Conservation (phyloP, 2,113 vertebrate species). For the Dipodomys merriami region DNA sequence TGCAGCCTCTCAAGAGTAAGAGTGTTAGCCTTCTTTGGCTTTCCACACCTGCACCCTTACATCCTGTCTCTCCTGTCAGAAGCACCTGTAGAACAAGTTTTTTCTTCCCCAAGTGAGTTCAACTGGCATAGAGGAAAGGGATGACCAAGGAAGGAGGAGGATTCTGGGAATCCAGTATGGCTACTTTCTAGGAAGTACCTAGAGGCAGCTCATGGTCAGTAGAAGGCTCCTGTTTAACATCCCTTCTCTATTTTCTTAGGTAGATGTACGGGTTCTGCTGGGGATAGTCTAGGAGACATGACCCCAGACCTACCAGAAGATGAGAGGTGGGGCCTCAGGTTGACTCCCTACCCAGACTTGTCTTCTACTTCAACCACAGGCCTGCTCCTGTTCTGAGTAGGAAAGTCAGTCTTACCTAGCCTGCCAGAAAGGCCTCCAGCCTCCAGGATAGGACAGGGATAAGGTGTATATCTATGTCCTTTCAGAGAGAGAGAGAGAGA, state of each 20-base stretch:
- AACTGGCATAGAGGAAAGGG: neutral
- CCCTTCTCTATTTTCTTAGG: neutral
- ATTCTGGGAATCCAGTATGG: neutral
- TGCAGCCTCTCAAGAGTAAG: neutral
- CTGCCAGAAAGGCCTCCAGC: neutral
- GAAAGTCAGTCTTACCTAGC: slow-evolving; percentile 7
- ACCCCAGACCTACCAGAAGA: neutral
- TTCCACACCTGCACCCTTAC: neutral
- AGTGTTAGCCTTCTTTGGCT: neutral
- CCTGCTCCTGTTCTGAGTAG: neutral
- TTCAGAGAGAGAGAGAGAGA: neutral
- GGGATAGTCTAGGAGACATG: neutral
- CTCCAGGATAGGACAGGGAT: neutral
- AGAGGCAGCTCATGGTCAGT: neutral
- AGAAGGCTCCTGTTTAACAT: neutral
- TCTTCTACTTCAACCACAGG: neutral
- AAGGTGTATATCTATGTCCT: neutral
- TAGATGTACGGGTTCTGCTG: neutral
- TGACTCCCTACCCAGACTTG: neutral
- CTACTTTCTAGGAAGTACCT: neutral
- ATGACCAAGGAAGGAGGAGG: neutral
- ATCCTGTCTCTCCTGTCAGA: neutral
- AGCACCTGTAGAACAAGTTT: slow-evolving; percentile 65
- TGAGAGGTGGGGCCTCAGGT: neutral
- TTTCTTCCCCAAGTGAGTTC: slow-evolving; percentile 62